phyloP scores from a whole-genome alignment of 2,888 invertebrate species.

The Acleris laterana region DNA sequence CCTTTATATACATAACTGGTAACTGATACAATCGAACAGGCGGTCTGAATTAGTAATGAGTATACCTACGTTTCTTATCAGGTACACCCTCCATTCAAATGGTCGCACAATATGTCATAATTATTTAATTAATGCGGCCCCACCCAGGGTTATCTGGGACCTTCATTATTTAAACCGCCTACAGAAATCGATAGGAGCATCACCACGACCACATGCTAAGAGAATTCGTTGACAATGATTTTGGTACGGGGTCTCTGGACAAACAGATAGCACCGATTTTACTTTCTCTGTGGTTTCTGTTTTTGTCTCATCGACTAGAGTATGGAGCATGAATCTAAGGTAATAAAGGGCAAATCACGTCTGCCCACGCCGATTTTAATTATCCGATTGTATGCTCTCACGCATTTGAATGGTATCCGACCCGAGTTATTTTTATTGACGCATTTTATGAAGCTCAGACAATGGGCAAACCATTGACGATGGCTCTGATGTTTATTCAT shows the following conservation, averaged over 20 bases:
- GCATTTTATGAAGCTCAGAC: slow-evolving; percentile 14
- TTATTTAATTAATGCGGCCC: slow-evolving; percentile 81
- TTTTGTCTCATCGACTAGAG: slow-evolving; percentile 48
- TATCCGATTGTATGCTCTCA: slow-evolving; percentile 63
- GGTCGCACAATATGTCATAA: slow-evolving; percentile 81
- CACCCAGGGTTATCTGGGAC: slow-evolving; percentile 66
- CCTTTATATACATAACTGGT: slow-evolving; percentile 22
- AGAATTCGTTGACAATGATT: not conserved
- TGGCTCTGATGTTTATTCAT: not conserved
- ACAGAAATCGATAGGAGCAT: slow-evolving; percentile 25
- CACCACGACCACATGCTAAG: slow-evolving; percentile 28
- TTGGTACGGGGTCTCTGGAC: slow-evolving; percentile 4
- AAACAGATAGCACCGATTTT: slow-evolving; percentile 18
- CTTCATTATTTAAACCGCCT: slow-evolving; percentile 59
- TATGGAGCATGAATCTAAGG: slow-evolving; percentile 36
- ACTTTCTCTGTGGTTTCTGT: slow-evolving; percentile 49
- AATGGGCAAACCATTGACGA: not conserved
- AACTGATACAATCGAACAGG: slow-evolving; percentile 46
- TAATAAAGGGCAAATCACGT: slow-evolving; percentile 47
- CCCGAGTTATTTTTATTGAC: slow-evolving; percentile 34
- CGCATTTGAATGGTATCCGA: slow-evolving; percentile 56
- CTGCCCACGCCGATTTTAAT: slow-evolving; percentile 65
- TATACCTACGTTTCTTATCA: slow-evolving; percentile 65
- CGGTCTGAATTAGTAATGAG: slow-evolving; percentile 63
- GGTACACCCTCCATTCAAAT: slow-evolving; percentile 71